These are phyloP conservation scores for Biston betularia DNA, from an alignment of 2,888 invertebrate species.

Conservation along the genomic window DNA sequence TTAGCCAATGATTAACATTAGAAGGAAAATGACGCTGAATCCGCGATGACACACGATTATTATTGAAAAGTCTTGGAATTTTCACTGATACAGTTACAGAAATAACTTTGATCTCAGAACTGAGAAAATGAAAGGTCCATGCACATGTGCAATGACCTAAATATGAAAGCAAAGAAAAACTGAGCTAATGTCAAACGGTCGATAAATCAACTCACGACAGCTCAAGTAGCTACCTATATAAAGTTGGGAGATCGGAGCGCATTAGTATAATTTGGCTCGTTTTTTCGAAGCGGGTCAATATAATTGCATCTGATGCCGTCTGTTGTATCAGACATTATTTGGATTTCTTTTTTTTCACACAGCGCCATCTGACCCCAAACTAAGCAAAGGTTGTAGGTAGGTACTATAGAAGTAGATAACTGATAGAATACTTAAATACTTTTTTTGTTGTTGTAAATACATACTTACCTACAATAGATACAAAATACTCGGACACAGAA, in stretches of 20 bases:
- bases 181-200: slow-evolving; percentile 28
- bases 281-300: slow-evolving; percentile 19
- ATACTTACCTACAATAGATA: too few species aligned
- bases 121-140: slow-evolving; percentile 15
- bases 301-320: slow-evolving; percentile 16
- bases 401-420: too few species aligned
- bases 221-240: slow-evolving; percentile 5
- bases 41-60: slow-evolving; percentile 42
- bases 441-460: too few species aligned
- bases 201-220: slow-evolving; percentile 27
- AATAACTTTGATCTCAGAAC: slow-evolving; percentile 18
- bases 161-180: slow-evolving; percentile 19
- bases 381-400: too few species aligned
- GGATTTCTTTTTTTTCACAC: too few species aligned
- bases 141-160: slow-evolving; percentile 21
- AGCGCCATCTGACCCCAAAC: too few species aligned
- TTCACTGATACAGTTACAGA: slow-evolving; percentile 35
- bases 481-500: too few species aligned
- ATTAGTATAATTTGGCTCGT: slow-evolving; percentile 13
- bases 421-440: too few species aligned
- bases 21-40: slow-evolving; percentile 39
- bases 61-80: slow-evolving; percentile 40
- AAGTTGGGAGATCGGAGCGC: slow-evolving; percentile 1
- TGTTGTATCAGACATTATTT: not conserved
- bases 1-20: slow-evolving; percentile 39